Evolutionary conservation across 1,140 invertebrate genomes (phyloP), one percentile per base, ranked within the genome.

Genomic region (Zaprionus camerounensis): DNA sequence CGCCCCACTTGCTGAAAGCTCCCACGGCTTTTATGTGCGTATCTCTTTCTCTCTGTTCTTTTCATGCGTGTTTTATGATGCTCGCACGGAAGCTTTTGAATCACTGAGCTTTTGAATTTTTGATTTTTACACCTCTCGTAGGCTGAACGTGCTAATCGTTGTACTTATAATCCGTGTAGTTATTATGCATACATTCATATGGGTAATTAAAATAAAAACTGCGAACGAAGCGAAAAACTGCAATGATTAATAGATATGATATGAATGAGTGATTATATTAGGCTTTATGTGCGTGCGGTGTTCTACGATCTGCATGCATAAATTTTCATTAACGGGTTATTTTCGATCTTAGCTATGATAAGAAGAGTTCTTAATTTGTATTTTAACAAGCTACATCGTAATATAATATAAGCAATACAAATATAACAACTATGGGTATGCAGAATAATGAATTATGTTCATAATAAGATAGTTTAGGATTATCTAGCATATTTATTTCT

Each of bases 131-230:
- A 46, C n/a, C 46, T 51, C 1, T 5, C 11, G 12, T 13, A 51
- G 46, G 46, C 12, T 51, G 20, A 22, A 20, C 46, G 46, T 24
- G 46, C 22, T 51, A 51, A 51, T 51, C 20, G 46, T 24, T 13
- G 20, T 51, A n/a, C 11, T 24, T 51, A 51, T 51, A 51, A 51
- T 51, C 46, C 22, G n/a, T 46, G 41, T 46, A 11, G 41, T 17
- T 46, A 38, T 38, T 38, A 38, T 51, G 11, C 22, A 24, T 51
- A 5, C 22, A 51, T 51, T 51, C 12, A 51, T 24, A 51, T 0
- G 12, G 20, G 9, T 22, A 24, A 51, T 51, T 51, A 20, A 51
- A 51, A 51, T 46, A 20, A 51, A 51, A 12, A 51, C 46, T 51
- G 46, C 46, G 46, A 17, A 6, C n/a, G 3, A 17, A 17, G n/a